phyloP scores from a whole-genome alignment of 2,113 vertebrate species.

The Gulo gulo region DNA sequence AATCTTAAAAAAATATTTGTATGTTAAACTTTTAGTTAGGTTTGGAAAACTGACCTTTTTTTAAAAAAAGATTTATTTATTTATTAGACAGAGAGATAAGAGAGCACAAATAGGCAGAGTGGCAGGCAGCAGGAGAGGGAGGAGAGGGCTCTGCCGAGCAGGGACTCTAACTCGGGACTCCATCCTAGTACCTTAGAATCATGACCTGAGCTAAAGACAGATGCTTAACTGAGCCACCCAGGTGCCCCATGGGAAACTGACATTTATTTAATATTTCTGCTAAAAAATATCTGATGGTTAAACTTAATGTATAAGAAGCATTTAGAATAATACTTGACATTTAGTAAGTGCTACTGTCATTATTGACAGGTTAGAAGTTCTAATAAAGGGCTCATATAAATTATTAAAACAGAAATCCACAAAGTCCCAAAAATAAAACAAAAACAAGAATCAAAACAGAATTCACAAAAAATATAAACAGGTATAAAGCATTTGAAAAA shows the following conservation, averaged over 20 bases:
- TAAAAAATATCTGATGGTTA: background rate
- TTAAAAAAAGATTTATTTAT: background rate
- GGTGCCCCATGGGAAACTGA: background rate
- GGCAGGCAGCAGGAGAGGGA: too few species aligned
- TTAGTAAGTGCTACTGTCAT: background rate
- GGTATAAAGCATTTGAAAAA: background rate
- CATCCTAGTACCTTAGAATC: too few species aligned
- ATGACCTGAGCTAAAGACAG: too few species aligned
- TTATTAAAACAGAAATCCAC: background rate
- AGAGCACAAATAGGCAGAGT: too few species aligned
- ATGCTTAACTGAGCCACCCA: too few species aligned
- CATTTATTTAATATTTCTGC: background rate
- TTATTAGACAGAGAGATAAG: too few species aligned
- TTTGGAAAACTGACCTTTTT: background rate
- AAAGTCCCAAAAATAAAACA: background rate
- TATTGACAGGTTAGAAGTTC: background rate
- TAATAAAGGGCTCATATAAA: background rate
- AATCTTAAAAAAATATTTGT: background rate
- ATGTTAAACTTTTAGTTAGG: background rate
- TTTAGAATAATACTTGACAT: background rate
- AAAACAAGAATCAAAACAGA: background rate
- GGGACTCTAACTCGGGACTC: accelerated
- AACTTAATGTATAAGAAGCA: background rate
- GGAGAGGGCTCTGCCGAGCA: too few species aligned
- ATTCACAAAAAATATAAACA: background rate